A percentile compares a stretch with the other conserved stretches of the same genome.
These are phyloP conservation scores for Nomada fucata DNA, from an alignment of 2,888 invertebrate species.

Conservation along the genomic window DNA sequence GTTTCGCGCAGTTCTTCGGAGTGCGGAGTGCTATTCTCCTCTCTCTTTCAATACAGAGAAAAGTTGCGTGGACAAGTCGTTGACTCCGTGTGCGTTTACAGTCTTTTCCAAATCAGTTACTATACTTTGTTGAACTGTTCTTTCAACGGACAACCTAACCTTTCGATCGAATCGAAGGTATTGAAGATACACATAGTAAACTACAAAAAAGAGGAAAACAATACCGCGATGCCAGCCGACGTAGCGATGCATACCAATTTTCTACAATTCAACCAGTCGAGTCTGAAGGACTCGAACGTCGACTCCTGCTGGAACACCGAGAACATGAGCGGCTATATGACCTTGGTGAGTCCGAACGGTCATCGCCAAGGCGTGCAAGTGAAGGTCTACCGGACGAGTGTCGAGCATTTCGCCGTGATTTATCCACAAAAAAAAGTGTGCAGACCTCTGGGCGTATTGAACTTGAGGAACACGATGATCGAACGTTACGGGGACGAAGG, in stretches of 20 bases:
- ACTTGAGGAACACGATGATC: slow-evolving; percentile 87
- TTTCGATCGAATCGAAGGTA: neutral
- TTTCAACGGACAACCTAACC: neutral
- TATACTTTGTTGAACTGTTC: neutral
- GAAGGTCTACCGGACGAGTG: slow-evolving; percentile 87
- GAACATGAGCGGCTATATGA: slow-evolving; percentile 88
- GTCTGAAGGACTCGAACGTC: slow-evolving; percentile 77
- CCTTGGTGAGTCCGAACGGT: slow-evolving; percentile 86
- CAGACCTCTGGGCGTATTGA: slow-evolving; percentile 87
- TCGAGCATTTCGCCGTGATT: slow-evolving; percentile 88
- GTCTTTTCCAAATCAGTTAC: neutral
- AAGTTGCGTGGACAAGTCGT: slow-evolving; percentile 6
- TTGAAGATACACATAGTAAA: neutral
- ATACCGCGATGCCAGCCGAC: slow-evolving; percentile 82
- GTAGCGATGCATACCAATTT: slow-evolving; percentile 82
- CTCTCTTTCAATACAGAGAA: neutral
- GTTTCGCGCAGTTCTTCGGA: neutral
- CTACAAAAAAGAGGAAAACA: neutral
- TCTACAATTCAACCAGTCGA: slow-evolving; percentile 78
- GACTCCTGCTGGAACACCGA: slow-evolving; percentile 86
- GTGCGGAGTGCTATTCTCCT: neutral
- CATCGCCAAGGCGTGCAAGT: slow-evolving; percentile 87
- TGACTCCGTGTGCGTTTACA: slow-evolving; percentile 6
- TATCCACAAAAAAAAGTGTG: slow-evolving; percentile 88
- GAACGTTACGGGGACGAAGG: slow-evolving; percentile 86